Conservation (phyloP, 2,113 vertebrate species). For the Chunga burmeisteri region DNA sequence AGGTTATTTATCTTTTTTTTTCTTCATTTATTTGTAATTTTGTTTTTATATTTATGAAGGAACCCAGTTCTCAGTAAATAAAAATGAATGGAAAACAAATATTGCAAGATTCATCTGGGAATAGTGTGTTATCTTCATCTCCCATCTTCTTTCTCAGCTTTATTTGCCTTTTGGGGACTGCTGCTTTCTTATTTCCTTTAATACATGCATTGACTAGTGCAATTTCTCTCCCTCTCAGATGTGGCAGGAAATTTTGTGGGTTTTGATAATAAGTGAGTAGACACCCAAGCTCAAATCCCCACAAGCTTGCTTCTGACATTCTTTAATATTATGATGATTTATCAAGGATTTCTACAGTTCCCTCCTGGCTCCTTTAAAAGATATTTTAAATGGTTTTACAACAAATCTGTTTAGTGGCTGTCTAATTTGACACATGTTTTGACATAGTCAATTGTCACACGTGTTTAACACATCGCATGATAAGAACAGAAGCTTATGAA, state of each 20-base stretch:
- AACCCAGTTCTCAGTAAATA: slow-evolving; percentile 69
- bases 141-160: slow-evolving; percentile 53
- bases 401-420: slow-evolving; percentile 19
- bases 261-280: slow-evolving; percentile 51
- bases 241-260: slow-evolving; percentile 14
- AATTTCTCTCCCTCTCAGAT: slow-evolving; percentile 43
- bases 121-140: slow-evolving; percentile 56
- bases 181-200: slow-evolving; percentile 61
- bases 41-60: slow-evolving; percentile 76
- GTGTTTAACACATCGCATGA: neutral
- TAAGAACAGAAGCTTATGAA: neutral
- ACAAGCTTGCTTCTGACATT: slow-evolving; percentile 48
- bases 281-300: slow-evolving; percentile 34
- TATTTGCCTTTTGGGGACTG: slow-evolving; percentile 59
- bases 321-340: slow-evolving; percentile 54
- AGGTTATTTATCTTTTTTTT: slow-evolving; percentile 65
- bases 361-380: slow-evolving; percentile 14
- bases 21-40: slow-evolving; percentile 58
- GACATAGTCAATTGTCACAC: neutral
- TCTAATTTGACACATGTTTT: slow-evolving; percentile 44
- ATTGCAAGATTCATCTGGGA: slow-evolving; percentile 38
- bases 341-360: slow-evolving; percentile 28
- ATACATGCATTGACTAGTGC: slow-evolving; percentile 36
- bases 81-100: slow-evolving; percentile 74
- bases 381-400: slow-evolving; percentile 45